Evolutionary conservation across 2,797 vertebrate genomes (phyloP).

Genomic region (Craterocephalus amniculus): DNA sequence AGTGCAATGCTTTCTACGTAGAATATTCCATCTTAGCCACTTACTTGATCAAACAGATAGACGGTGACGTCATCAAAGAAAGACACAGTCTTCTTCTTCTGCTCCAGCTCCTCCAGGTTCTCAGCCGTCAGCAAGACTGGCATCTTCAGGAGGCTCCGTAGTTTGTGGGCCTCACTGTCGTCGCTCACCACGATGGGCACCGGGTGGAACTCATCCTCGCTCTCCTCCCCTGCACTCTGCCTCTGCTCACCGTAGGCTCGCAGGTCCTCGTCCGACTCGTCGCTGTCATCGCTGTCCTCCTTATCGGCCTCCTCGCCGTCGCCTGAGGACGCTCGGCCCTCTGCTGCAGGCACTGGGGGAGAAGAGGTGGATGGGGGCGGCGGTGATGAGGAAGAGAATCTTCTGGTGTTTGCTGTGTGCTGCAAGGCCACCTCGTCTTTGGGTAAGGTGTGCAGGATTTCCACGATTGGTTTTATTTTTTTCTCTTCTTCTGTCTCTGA

Average conservation of each 20-base stretch:
- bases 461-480: conserved; percentile 4
- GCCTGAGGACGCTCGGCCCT: conserved; percentile 48
- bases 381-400: conserved; percentile 69
- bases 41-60: conserved; percentile 97
- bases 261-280: conserved; percentile 93
- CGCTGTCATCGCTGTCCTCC: conserved; percentile 92
- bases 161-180: conserved; percentile 85
- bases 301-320: conserved; percentile 82
- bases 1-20: no score
- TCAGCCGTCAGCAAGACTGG: conserved; percentile 78
- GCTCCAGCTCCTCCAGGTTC: conserved; percentile 80
- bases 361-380: conserved; percentile 52
- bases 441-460: conserved; percentile 45
- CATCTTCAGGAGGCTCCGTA: conserved; percentile 92
- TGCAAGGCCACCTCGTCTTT: conserved; percentile 75
- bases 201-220: conserved; percentile 82
- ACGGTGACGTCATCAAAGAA: conserved; percentile 97
- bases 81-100: conserved; percentile 93
- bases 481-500: conserved; percentile 28
- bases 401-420: conserved; percentile 47
- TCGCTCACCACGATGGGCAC: conserved; percentile 94
- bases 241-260: conserved; percentile 89
- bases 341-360: conserved; percentile 38
- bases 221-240: conserved; percentile 92
- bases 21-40: conserved; percentile 4